These are phyloP conservation scores for Rhinoderma darwinii DNA, from an alignment of 2,113 vertebrate genomes.

Conservation along the genomic window DNA sequence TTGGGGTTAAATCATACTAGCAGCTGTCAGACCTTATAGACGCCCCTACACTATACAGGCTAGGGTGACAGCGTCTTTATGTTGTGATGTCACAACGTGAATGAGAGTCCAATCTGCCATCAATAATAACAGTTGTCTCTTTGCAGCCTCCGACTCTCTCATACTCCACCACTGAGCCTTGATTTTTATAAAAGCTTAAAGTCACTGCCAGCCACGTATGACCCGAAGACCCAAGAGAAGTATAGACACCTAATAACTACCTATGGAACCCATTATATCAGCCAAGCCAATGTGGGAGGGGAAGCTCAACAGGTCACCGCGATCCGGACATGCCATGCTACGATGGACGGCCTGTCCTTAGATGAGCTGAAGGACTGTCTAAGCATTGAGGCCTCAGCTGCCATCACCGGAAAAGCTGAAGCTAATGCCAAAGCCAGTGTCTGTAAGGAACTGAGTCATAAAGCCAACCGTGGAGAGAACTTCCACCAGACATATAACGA, in stretches of 20 bases:
- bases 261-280: slow-evolving; percentile 81
- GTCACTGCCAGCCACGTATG: slow-evolving; percentile 68
- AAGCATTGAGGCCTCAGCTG: slow-evolving; percentile 71
- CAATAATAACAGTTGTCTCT: slow-evolving; percentile 50
- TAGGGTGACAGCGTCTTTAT: no score
- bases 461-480: neutral
- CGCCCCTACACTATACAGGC: no score
- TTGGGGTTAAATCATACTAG: no score
- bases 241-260: slow-evolving; percentile 74
- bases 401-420: slow-evolving; percentile 63
- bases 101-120: neutral
- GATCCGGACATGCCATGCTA: slow-evolving; percentile 76
- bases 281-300: slow-evolving; percentile 78
- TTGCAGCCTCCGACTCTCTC: slow-evolving; percentile 75
- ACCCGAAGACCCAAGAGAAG: slow-evolving; percentile 61
- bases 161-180: slow-evolving; percentile 73
- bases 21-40: no score
- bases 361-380: slow-evolving; percentile 75
- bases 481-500: slow-evolving; percentile 47
- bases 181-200: slow-evolving; percentile 74
- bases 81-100: neutral
- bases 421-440: slow-evolving; percentile 7
- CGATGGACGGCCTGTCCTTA: slow-evolving; percentile 72
- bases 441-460: slow-evolving; percentile 44
- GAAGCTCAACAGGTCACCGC: slow-evolving; percentile 75